phyloP scores from a whole-genome alignment of 2,113 vertebrate genomes.

The Tenrec ecaudatus region DNA sequence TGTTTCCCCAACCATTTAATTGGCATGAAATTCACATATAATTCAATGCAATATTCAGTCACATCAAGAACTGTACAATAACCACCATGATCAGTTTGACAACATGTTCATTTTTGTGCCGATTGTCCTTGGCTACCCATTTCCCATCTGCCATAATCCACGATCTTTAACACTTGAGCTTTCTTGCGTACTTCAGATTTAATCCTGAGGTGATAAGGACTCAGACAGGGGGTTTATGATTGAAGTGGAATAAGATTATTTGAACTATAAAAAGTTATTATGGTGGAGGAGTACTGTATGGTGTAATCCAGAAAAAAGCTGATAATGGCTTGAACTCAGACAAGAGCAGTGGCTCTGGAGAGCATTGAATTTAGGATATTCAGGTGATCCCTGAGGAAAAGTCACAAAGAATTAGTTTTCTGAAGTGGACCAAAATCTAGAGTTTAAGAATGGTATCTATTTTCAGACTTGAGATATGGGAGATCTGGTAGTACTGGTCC shows the following conservation, averaged over 20 bases:
- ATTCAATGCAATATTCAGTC: too few relatives aligned
- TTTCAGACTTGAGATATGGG: neutral
- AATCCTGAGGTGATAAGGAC: neutral
- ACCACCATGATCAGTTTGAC: too few relatives aligned
- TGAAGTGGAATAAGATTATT: neutral
- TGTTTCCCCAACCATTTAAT: too few relatives aligned
- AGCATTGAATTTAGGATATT: too few relatives aligned
- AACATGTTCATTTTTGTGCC: too few relatives aligned
- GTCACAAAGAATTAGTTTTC: rapidly evolving
- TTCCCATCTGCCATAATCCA: too few relatives aligned
- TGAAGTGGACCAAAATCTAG: neutral
- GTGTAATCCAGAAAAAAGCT: neutral
- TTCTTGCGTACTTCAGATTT: neutral
- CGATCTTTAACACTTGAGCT: too few relatives aligned
- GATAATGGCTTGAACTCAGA: too few relatives aligned
- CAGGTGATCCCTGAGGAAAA: neutral
- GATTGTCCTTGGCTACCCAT: too few relatives aligned
- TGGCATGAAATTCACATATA: too few relatives aligned
- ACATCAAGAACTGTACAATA: too few relatives aligned
- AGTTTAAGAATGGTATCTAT: neutral
- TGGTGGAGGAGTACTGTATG: neutral
- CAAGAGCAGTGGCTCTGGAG: rapidly evolving
- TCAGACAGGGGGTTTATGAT: neutral
- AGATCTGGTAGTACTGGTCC: too few relatives aligned
- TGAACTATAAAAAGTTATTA: neutral